Conservation (phyloP, 2,888 invertebrate species). For the Thyatira batis region DNA sequence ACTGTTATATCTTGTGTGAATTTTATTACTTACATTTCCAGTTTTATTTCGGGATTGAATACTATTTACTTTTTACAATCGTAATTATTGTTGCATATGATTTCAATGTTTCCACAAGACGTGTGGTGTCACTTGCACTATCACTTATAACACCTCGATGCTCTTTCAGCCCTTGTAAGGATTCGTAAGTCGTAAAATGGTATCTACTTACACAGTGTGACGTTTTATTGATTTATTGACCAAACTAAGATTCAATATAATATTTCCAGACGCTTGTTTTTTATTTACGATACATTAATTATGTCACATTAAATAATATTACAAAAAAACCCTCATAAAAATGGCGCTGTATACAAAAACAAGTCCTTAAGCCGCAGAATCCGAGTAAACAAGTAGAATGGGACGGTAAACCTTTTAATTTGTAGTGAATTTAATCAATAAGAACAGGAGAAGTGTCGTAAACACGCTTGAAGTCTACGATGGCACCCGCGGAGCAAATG, state of each 20-base stretch:
- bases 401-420: slow-evolving; percentile 59
- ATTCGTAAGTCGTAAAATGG: slow-evolving; percentile 79
- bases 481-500: slow-evolving; percentile 55
- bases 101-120: slow-evolving; percentile 20
- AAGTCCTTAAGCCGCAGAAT: too few relatives aligned
- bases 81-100: slow-evolving; percentile 1
- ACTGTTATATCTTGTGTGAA: slow-evolving; percentile 46
- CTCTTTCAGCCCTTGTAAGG: slow-evolving; percentile 65
- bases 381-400: slow-evolving; percentile 19
- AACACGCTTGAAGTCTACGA: slow-evolving; percentile 44
- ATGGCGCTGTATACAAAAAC: too few relatives aligned
- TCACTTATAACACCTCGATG: slow-evolving; percentile 72
- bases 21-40: slow-evolving; percentile 38
- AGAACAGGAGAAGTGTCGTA: slow-evolving; percentile 61
- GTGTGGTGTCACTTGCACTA: slow-evolving; percentile 62
- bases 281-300: too few relatives aligned
- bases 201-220: slow-evolving; percentile 76
- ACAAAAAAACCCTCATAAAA: too few relatives aligned
- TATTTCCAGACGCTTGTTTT: slow-evolving; percentile 8
- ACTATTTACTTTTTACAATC: slow-evolving; percentile 19
- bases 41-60: slow-evolving; percentile 23
- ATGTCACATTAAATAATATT: too few relatives aligned
- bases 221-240: slow-evolving; percentile 48
- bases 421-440: slow-evolving; percentile 65
- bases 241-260: not conserved